A percentile compares a stretch with the other conserved stretches of the same genome.
phyloP scores from a whole-genome alignment of 2,113 vertebrate genomes.

The Monopterus albus region DNA sequence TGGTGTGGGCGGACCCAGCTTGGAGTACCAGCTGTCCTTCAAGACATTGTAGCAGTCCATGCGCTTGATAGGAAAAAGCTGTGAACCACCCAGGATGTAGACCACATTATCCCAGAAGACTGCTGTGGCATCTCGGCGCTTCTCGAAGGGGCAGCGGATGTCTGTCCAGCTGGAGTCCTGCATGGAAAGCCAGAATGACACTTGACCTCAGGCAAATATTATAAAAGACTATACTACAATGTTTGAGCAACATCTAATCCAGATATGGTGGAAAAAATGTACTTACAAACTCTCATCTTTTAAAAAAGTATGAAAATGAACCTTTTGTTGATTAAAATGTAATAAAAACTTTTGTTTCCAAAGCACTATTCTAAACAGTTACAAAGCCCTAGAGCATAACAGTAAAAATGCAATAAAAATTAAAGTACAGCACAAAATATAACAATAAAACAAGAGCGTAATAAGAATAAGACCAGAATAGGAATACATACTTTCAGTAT shows the following conservation, averaged over 20 bases:
- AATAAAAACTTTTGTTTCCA: no score
- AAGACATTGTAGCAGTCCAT: constrained; percentile 99
- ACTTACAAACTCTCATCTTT: no score
- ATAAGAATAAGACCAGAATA: no score
- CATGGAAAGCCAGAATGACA: constrained; percentile 9
- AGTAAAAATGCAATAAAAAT: no score
- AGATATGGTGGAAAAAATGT: background rate
- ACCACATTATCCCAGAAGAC: constrained; percentile 99
- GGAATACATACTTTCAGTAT: no score
- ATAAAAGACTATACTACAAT: background rate
- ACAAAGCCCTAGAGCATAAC: no score
- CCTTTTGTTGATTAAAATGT: no score
- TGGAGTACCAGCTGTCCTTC: constrained; percentile 99
- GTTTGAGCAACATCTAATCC: background rate
- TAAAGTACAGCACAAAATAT: no score
- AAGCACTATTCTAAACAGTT: no score
- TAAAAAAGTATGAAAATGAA: no score
- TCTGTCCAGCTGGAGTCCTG: constrained; percentile 98
- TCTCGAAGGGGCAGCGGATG: constrained; percentile 98
- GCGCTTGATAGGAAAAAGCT: constrained; percentile 97
- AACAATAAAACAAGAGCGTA: no score
- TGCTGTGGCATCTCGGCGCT: constrained; percentile 93
- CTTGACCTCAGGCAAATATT: background rate
- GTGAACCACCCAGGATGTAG: constrained; percentile 97
- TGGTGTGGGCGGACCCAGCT: constrained; percentile 94